phyloP scores from a whole-genome alignment of 2,113 vertebrate species.

The Dendropsophus ebraccatus region DNA sequence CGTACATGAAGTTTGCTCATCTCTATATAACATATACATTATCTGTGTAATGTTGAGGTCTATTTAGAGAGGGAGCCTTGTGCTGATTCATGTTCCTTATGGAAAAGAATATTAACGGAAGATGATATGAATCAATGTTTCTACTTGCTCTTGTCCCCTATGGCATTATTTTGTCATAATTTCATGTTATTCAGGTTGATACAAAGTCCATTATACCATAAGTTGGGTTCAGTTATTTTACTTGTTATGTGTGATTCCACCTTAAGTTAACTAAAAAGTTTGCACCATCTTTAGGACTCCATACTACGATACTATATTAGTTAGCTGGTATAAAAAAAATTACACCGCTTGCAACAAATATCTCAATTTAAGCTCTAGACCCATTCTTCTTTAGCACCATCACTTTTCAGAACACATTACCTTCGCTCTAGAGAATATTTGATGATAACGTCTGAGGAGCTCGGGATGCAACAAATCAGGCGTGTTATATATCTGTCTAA shows the following conservation, averaged over 20 bases:
- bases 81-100: too few relatives aligned
- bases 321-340: background rate
- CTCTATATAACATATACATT: too few relatives aligned
- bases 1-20: too few relatives aligned
- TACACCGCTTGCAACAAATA: background rate
- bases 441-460: background rate
- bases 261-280: too few relatives aligned
- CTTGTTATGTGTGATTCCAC: too few relatives aligned
- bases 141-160: background rate
- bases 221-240: too few relatives aligned
- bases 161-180: background rate
- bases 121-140: too few relatives aligned
- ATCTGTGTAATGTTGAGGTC: too few relatives aligned
- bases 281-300: background rate
- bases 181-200: background rate
- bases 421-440: background rate
- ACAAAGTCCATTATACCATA: background rate
- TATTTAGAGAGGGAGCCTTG: too few relatives aligned
- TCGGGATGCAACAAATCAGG: background rate
- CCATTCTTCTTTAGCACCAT: background rate
- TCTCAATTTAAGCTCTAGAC: background rate
- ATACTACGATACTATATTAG: background rate
- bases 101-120: too few relatives aligned
- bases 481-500: constrained; percentile 17
- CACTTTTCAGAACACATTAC: background rate